Evolutionary conservation across 2,113 vertebrate species (phyloP), one percentile per base, ranked within the genome.

Genomic region (Sisor rabdophorus): DNA sequence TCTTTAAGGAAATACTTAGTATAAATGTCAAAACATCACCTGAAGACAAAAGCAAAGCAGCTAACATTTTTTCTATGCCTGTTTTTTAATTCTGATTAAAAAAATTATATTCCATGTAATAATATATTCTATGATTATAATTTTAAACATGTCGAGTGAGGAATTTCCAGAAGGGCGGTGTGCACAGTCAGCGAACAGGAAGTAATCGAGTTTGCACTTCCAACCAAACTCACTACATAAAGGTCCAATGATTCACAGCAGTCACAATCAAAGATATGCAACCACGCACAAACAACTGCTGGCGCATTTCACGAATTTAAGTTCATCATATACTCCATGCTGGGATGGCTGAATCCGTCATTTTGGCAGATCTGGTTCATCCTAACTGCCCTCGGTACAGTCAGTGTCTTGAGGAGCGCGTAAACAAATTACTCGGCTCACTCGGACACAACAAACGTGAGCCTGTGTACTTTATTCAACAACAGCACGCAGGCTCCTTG

Each of bases 281-380:
- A 26, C 2, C 12, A 22, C 28, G 32, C n/a, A 40, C 16, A 19
- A 5, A 11, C 8, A 9, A 64, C 28, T 10, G 10, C 22, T 56
- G n/a, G 20, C 40, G 7, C 26, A 69, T 24, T 28, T 53, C 28
- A 60, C 4, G 32, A 11, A 11, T 48, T 11, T n/a, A n/a, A n/a
- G 3, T 26, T 20, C 3, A 8, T 28, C 36, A 6, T 17, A 36
- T 2, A 0, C 47, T 36, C 8, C 59, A 6, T 44, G 48, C 59
- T 54, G 65, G 15, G 11, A 87, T 87, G 83, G 71, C 67, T 64
- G 52, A 80, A 12, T n/a, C n/a, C n/a, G 79, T 79, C 1, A 26
- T 80, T 26, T 28, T 88, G 6, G 63, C 84, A 76, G 87, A 88
- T 60, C 72, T 88, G 53, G 72, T 76, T 4, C 80, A 83, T n/a